These are phyloP conservation scores for Lathamus discolor DNA, from an alignment of 2,113 vertebrate genomes.

Conservation along the genomic window DNA sequence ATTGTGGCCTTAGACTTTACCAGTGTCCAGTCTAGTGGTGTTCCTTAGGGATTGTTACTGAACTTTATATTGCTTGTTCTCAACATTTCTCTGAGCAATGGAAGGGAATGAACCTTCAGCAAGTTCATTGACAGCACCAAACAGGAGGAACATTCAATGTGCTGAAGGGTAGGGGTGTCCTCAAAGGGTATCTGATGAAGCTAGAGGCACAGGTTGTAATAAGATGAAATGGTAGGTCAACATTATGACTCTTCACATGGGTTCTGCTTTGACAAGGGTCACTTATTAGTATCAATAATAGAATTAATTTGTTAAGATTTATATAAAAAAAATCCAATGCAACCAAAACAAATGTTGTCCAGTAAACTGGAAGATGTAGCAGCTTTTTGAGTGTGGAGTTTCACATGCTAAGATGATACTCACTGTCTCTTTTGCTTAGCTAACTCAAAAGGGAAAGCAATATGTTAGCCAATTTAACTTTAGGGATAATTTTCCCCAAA, in stretches of 20 bases:
- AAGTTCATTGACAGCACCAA: neutral
- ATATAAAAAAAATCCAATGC: neutral
- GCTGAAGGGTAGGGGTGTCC: neutral
- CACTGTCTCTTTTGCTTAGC: neutral
- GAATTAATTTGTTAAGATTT: neutral
- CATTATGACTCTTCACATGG: fast-evolving
- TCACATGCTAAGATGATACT: neutral
- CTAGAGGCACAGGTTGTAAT: neutral
- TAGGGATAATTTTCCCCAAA: neutral
- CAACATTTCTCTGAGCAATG: neutral
- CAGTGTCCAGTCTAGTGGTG: no score
- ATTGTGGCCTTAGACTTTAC: neutral
- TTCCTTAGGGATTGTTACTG: neutral
- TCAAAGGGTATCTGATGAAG: neutral
- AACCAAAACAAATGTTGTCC: neutral
- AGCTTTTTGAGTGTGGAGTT: neutral
- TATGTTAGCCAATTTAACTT: neutral
- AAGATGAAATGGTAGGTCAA: neutral
- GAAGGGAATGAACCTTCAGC: neutral
- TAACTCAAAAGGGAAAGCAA: neutral
- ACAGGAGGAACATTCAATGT: neutral
- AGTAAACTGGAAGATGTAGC: neutral
- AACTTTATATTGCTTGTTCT: neutral
- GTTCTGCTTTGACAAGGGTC: neutral
- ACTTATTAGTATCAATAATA: neutral